A percentile compares a stretch with the other conserved stretches of the same genome.
These are phyloP conservation scores for Burhinus oedicnemus DNA, from an alignment of 2,113 vertebrate genomes.

Conservation along the genomic window DNA sequence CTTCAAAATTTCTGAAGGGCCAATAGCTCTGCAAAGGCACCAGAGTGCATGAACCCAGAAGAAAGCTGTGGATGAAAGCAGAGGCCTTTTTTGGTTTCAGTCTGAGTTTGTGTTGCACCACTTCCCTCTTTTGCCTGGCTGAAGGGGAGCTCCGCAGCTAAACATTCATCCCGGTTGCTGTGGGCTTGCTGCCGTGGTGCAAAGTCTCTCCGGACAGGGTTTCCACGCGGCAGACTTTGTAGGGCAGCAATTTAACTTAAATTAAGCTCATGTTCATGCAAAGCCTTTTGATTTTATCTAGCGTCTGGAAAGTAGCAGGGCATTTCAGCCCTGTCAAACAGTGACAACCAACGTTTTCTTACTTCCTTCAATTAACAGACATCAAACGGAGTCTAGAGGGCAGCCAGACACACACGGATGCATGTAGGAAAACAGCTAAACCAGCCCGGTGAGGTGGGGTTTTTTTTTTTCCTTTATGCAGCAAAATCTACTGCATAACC, in stretches of 20 bases:
- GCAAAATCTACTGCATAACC: background rate
- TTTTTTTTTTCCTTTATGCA: background rate
- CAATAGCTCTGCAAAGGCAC: background rate
- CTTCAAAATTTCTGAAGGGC: background rate
- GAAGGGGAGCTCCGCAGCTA: background rate
- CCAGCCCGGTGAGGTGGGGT: background rate
- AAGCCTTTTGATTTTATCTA: background rate
- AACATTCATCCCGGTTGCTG: background rate
- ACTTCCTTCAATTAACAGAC: background rate
- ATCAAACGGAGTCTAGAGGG: background rate
- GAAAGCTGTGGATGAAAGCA: background rate
- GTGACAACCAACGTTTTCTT: background rate
- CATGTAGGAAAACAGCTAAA: background rate
- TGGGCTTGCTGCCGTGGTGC: background rate
- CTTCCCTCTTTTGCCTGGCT: background rate
- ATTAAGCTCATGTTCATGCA: background rate
- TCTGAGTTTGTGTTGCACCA: background rate
- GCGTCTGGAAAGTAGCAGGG: background rate
- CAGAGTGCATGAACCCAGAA: background rate
- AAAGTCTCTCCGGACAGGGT: fast-evolving
- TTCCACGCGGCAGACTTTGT: background rate
- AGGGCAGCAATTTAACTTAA: background rate
- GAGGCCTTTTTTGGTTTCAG: background rate
- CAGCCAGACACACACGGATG: fast-evolving
- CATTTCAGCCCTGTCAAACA: background rate